These are phyloP conservation scores for Amphipoea lucens DNA, from an alignment of 2,888 invertebrate genomes.

Conservation along the genomic window DNA sequence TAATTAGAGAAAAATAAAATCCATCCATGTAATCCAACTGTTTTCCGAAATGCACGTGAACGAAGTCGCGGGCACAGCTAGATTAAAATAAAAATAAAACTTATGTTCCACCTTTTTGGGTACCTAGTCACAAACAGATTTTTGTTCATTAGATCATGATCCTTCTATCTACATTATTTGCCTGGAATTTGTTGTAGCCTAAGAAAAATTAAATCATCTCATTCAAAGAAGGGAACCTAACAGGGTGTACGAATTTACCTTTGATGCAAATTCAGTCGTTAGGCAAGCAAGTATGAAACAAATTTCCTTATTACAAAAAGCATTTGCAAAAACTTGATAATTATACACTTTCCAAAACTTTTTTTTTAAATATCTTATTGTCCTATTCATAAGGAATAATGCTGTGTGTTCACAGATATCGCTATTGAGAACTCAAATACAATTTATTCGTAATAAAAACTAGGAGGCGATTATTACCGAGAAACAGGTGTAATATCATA, in stretches of 20 bases:
- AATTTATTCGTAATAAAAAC: constrained; percentile 11
- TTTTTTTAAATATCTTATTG: not conserved
- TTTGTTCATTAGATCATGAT: not conserved
- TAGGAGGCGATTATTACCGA: constrained; percentile 18
- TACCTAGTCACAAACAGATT: not conserved
- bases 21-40: not conserved
- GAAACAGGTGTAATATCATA: constrained; percentile 47
- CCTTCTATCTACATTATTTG: not conserved
- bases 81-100: no score
- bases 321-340: no score
- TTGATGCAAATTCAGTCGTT: not conserved
- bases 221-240: not conserved
- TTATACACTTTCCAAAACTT: no score
- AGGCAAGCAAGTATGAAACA: not conserved
- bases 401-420: not conserved
- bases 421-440: not conserved
- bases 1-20: not conserved
- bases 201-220: constrained; percentile 4
- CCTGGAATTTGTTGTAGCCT: no score
- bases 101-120: not conserved
- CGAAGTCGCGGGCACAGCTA: not conserved
- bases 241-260: not conserved
- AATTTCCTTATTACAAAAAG: not conserved
- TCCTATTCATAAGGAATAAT: not conserved
- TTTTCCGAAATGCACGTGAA: not conserved